Evolutionary conservation across 2,113 vertebrate species (phyloP), one percentile per base, ranked within the genome.

Genomic region (Carassius auratus): DNA sequence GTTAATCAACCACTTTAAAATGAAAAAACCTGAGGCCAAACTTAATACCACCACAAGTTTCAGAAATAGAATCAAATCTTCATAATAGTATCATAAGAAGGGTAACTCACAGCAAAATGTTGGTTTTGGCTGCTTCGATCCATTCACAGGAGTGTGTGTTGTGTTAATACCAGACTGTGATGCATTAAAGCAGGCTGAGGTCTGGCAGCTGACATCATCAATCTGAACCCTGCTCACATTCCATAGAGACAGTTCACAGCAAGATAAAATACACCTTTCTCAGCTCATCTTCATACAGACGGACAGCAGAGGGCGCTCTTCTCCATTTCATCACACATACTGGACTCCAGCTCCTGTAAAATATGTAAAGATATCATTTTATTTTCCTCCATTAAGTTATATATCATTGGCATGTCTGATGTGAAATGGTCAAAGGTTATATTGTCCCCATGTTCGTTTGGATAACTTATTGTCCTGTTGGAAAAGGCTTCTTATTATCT

Each of bases 171-270:
- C 84, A 30, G 45, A 57, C 68, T 74, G 81, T 82, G 81, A 86
- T 84, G 57, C 69, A 86, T 89, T 36, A 59, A 48, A 64, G 52
- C 52, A 10, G 23, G 80, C 80, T 45, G 82, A 68, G 80, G 80
- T 88, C 84, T 75, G 84, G 57, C 66, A 68, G 73, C 17, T 81
- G 75, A 80, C 81, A 86, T 80, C 86, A 89, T 88, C 86, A 84
- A 83, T 86, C 45, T 74, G 4, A 74, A 78, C 17, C 26, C 26
- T 68, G 74, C 17, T 52, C 48, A 48, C 82, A 88, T 89, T 88
- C 88, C 88, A 50, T 1, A 19, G 73, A 85, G 64, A 66, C 71
- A 81, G 42, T 50, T 50, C 59, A 64, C 23, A 19, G 12, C 45
- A 42, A 26, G 69, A 84, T 26, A 33, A 10, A 57, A 48, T n/a